phyloP scores from a whole-genome alignment of 2,113 vertebrate species.

The Campylomormyrus numenius region DNA sequence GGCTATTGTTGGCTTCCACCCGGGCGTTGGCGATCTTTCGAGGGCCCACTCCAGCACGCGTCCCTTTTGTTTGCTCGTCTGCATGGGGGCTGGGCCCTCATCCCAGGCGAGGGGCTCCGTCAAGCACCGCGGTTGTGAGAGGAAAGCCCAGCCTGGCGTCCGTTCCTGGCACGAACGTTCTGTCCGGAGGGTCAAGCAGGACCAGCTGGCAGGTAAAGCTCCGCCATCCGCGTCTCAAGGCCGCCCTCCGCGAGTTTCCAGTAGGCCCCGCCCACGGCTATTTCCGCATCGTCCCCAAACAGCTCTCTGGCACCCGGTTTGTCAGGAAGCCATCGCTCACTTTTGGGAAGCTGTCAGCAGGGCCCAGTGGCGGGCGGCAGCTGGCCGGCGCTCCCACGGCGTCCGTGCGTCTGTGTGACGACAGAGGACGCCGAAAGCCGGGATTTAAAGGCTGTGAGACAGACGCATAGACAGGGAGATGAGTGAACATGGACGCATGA shows the following conservation, averaged over 20 bases:
- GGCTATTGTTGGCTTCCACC: not conserved
- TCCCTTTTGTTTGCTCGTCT: not conserved
- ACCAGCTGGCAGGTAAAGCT: not conserved
- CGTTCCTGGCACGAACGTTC: not conserved
- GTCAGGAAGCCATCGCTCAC: not conserved
- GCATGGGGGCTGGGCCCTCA: not conserved
- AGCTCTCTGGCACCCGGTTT: not conserved
- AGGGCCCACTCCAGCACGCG: not conserved
- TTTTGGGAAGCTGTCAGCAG: not conserved
- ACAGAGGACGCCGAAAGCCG: not conserved
- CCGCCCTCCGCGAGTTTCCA: not conserved
- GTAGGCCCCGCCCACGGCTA: not conserved
- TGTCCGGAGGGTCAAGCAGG: not conserved
- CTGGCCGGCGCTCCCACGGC: not conserved
- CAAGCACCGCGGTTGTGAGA: not conserved
- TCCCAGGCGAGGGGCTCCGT: not conserved
- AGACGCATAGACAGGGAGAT: not conserved
- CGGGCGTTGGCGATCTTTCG: not conserved
- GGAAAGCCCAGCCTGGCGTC: not conserved
- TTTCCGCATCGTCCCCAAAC: not conserved
- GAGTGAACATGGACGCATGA: not conserved
- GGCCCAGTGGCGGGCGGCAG: not conserved
- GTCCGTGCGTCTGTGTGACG: not conserved
- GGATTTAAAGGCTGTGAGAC: not conserved
- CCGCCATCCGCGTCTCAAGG: not conserved